Conservation (phyloP, 2,888 invertebrate genomes). For the Drosophila mettleri region DNA sequence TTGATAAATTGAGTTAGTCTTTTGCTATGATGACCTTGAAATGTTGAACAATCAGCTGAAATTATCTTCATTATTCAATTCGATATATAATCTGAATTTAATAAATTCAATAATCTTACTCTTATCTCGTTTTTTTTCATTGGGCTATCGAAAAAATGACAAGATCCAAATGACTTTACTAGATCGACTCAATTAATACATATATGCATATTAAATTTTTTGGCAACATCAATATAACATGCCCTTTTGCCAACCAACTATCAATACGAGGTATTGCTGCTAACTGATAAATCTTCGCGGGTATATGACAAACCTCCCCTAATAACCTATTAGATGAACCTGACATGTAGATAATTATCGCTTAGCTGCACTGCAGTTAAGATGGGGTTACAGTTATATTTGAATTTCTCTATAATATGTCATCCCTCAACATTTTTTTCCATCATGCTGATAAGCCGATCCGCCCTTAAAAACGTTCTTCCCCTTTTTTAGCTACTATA, state of each 20-base stretch:
- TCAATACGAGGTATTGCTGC: background rate
- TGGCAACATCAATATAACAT: background rate
- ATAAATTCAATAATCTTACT: too few species aligned
- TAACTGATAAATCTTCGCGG: constrained; percentile 22
- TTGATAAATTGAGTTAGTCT: background rate
- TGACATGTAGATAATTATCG: constrained; percentile 32
- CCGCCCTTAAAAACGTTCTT: background rate
- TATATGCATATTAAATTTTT: too few species aligned
- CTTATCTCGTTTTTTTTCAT: too few species aligned
- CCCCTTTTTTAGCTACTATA: background rate
- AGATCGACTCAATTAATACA: too few species aligned
- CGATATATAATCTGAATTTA: too few species aligned
- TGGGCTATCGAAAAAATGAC: too few species aligned
- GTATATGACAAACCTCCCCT: constrained; percentile 51
- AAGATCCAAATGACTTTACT: too few species aligned
- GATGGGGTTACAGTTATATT: constrained; percentile 7
- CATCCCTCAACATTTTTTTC: constrained; percentile 18
- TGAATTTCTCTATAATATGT: constrained; percentile 2
- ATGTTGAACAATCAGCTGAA: too few species aligned
- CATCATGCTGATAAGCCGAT: constrained; percentile 1
- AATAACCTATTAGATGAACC: constrained; percentile 16
- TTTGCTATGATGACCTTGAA: background rate
- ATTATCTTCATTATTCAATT: too few species aligned
- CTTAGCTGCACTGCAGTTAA: constrained; percentile 7
- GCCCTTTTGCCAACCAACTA: background rate